These are phyloP conservation scores for Phyto melanocephala DNA, from an alignment of 2,888 invertebrate species.

Conservation along the genomic window DNA sequence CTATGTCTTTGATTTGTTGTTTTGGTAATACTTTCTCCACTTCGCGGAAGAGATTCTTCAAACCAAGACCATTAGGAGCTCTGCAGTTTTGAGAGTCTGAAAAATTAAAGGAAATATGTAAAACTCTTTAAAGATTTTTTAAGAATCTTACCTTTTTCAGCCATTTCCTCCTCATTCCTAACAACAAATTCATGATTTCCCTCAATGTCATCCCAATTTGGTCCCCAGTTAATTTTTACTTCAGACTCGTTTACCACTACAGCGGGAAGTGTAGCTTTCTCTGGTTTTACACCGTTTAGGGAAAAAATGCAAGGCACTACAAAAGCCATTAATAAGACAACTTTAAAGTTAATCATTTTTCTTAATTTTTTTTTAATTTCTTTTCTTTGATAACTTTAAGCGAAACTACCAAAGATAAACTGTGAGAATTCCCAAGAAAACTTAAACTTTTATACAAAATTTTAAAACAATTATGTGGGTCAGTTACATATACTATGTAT, in stretches of 20 bases:
- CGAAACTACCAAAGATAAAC: slow-evolving; percentile 37
- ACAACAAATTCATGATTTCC: slow-evolving; percentile 51
- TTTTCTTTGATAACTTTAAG: neutral
- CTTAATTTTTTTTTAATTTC: neutral
- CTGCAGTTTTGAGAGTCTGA: slow-evolving; percentile 63
- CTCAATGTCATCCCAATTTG: slow-evolving; percentile 49
- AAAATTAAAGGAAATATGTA: neutral
- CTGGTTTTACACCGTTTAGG: neutral
- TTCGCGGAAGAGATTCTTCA: slow-evolving; percentile 68
- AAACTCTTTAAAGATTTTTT: too few relatives aligned
- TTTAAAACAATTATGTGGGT: slow-evolving; percentile 6
- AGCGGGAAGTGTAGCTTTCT: neutral
- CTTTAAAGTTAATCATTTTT: slow-evolving; percentile 20
- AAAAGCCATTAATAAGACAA: neutral
- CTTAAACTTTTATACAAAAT: slow-evolving; percentile 48
- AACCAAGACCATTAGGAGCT: slow-evolving; percentile 64
- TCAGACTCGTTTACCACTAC: neutral
- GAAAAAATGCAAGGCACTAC: neutral
- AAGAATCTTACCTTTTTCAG: slow-evolving; percentile 5
- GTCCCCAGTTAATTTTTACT: slow-evolving; percentile 47
- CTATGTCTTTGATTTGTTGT: slow-evolving; percentile 67
- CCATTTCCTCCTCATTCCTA: neutral
- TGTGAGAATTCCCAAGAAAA: slow-evolving; percentile 27
- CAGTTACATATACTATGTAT: too few relatives aligned
- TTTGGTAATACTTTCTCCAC: slow-evolving; percentile 68